Conservation (phyloP, 2,797 vertebrate species). For the Onychomys torridus region DNA sequence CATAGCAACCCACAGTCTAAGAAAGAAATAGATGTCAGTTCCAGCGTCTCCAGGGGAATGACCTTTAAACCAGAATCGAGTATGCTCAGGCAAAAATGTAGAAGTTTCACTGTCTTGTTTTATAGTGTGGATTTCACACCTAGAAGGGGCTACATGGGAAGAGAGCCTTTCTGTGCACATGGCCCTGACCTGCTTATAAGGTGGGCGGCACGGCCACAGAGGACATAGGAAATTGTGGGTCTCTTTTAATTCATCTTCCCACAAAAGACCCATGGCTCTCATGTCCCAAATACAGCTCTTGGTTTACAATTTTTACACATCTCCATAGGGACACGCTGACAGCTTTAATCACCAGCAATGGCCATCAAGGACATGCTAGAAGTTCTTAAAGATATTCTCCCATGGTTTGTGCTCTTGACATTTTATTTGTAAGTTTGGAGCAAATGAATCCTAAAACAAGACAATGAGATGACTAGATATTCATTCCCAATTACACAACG, state of each 20-base stretch:
- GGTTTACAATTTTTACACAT: slow-evolving; percentile 70
- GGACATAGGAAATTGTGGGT: background rate
- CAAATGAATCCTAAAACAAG: slow-evolving; percentile 73
- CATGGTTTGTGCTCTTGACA: slow-evolving; percentile 63
- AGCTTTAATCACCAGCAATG: slow-evolving; percentile 73
- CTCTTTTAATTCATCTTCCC: slow-evolving; percentile 49
- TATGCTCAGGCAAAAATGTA: background rate
- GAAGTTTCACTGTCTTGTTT: slow-evolving; percentile 17
- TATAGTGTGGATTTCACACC: slow-evolving; percentile 2
- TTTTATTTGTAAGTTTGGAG: slow-evolving; percentile 73
- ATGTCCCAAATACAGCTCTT: slow-evolving; percentile 64
- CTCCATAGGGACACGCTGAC: slow-evolving; percentile 73
- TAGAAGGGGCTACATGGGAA: background rate
- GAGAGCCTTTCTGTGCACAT: background rate
- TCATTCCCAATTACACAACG: slow-evolving; percentile 34
- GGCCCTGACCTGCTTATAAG: background rate
- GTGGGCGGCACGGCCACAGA: background rate
- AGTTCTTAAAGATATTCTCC: slow-evolving; percentile 71
- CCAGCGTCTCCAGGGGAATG: background rate
- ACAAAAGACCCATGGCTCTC: slow-evolving; percentile 61
- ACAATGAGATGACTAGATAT: slow-evolving; percentile 64
- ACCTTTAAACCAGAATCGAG: slow-evolving; percentile 1
- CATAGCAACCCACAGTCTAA: slow-evolving; percentile 72
- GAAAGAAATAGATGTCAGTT: slow-evolving; percentile 57
- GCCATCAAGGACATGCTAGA: slow-evolving; percentile 65